A percentile compares a stretch with the other conserved stretches of the same genome.
phyloP scores from a whole-genome alignment of 2,113 vertebrate species.

The Bothrops jararaca region DNA sequence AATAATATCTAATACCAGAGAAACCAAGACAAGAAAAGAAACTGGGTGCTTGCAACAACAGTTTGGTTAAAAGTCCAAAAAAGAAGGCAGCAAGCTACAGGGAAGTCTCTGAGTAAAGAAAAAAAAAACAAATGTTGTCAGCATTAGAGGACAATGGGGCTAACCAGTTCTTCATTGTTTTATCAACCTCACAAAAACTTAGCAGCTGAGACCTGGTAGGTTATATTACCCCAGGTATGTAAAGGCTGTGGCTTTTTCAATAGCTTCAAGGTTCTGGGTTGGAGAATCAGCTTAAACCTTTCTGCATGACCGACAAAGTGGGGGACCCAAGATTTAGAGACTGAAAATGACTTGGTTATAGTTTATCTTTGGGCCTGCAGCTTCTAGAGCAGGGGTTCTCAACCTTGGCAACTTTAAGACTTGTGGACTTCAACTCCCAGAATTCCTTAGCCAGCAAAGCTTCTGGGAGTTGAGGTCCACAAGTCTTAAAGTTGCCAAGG shows the following conservation, averaged over 20 bases:
- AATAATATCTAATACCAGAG: background rate
- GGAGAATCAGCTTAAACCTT: background rate
- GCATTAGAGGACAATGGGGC: background rate
- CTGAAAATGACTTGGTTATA: background rate
- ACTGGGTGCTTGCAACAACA: background rate
- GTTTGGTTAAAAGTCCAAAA: background rate
- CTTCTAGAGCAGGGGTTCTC: background rate
- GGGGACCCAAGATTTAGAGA: background rate
- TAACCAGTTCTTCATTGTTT: background rate
- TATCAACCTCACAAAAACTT: background rate
- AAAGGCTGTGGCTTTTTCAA: background rate
- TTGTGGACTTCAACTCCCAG: too few relatives aligned
- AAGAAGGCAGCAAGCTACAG: background rate
- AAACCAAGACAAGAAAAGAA: background rate
- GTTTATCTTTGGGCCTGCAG: background rate
- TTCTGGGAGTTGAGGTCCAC: too few relatives aligned
- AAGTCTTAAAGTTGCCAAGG: too few relatives aligned
- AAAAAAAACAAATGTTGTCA: background rate
- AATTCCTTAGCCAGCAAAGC: too few relatives aligned
- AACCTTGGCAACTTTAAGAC: too few relatives aligned
- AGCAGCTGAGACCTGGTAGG: background rate
- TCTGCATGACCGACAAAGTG: background rate
- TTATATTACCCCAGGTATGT: background rate
- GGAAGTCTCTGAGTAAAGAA: background rate
- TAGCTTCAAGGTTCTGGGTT: background rate